A percentile compares a stretch with the other conserved stretches of the same genome.
Evolutionary conservation across 2,797 vertebrate genomes (phyloP).

Genomic region (Chanos chanos): DNA sequence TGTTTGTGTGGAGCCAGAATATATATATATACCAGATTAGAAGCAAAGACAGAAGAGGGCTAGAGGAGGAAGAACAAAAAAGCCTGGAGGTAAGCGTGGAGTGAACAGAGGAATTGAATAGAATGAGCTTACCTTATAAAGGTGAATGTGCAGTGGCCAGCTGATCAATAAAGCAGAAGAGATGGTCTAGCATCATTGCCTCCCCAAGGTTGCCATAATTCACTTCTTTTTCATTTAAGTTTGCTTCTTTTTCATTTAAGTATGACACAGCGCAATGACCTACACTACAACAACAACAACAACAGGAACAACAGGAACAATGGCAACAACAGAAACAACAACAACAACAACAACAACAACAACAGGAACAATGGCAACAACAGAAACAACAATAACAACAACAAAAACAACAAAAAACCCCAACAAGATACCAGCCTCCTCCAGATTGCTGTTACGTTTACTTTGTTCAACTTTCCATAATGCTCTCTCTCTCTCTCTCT

Average conservation of each 20-base stretch:
- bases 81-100: neutral
- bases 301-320: neutral
- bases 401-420: no score
- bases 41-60: neutral
- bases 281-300: no score
- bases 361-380: slow-evolving; percentile 8
- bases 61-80: neutral
- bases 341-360: no score
- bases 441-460: slow-evolving; percentile 1
- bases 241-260: slow-evolving; percentile 24
- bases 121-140: slow-evolving; percentile 19
- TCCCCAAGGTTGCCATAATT: slow-evolving; percentile 34
- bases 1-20: neutral
- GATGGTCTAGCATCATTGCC: slow-evolving; percentile 11
- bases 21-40: neutral
- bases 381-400: no score
- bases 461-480: neutral
- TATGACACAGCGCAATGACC: slow-evolving; percentile 26
- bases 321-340: slow-evolving; percentile 22
- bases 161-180: slow-evolving; percentile 26
- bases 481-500: neutral
- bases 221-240: slow-evolving; percentile 31
- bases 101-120: neutral
- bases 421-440: no score
- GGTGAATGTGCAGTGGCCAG: slow-evolving; percentile 1